These are phyloP conservation scores for Blastomussa wellsi DNA, from an alignment of 92 coral and sea anemone genomes.

Conservation along the genomic window DNA sequence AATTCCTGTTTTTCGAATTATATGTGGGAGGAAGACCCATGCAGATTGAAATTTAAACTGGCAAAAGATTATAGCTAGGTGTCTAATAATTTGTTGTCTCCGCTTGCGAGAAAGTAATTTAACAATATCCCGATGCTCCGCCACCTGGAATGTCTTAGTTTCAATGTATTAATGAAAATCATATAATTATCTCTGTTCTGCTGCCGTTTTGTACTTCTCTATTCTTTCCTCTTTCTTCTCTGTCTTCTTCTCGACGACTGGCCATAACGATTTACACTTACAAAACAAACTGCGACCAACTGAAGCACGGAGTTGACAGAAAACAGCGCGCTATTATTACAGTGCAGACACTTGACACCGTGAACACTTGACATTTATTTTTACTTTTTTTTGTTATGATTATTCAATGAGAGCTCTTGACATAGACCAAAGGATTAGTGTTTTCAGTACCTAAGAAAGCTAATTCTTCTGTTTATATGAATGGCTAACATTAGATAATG, in stretches of 20 bases:
- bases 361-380: no score
- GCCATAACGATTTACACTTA: neutral
- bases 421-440: no score
- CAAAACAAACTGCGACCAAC: neutral
- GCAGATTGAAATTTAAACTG: neutral
- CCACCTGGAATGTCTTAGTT: neutral
- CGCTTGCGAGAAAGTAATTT: neutral
- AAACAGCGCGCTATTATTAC: neutral
- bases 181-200: neutral
- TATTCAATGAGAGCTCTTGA: no score
- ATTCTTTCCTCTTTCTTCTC: neutral
- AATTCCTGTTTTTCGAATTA: no score
- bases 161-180: neutral
- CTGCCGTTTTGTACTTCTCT: neutral
- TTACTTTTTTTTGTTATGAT: no score
- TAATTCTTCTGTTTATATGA: no score
- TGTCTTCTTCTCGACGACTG: neutral
- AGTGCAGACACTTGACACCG: no score
- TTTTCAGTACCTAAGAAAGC: no score
- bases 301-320: neutral
- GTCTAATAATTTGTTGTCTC: neutral
- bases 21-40: no score
- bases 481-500: no score
- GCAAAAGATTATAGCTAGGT: neutral
- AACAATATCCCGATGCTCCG: no score